Percentiles rank a stretch among this genome's conserved stretches.
phyloP scores from a whole-genome alignment of 1,140 invertebrate species.

The Muscidifurax raptorellus region DNA sequence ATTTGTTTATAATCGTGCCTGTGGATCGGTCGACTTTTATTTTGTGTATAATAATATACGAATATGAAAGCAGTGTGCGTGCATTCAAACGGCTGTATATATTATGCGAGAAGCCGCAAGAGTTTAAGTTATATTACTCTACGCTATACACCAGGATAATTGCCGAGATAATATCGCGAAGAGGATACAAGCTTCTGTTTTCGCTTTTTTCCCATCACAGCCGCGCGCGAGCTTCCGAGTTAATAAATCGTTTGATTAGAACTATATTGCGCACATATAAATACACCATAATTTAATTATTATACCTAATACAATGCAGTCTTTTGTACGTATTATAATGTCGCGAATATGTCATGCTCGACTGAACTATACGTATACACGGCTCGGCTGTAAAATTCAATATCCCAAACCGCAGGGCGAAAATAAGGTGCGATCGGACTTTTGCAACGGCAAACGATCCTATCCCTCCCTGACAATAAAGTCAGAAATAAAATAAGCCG shows the following conservation, averaged over 20 bases:
- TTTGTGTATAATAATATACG: neutral
- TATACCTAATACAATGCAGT: no score
- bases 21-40: neutral
- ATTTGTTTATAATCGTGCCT: neutral
- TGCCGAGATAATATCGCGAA: constrained; percentile 40
- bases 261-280: neutral
- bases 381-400: neutral
- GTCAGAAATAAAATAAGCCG: neutral
- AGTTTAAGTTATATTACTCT: constrained; percentile 30
- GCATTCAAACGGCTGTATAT: neutral
- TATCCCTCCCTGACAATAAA: neutral
- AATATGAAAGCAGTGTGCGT: neutral
- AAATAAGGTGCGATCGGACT: neutral
- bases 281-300: no score
- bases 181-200: neutral
- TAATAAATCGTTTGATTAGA: neutral
- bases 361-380: no score
- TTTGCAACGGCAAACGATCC: neutral
- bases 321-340: no score
- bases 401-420: neutral
- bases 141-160: constrained; percentile 35
- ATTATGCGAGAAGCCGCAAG: neutral
- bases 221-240: neutral
- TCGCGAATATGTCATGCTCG: neutral
- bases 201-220: neutral